Evolutionary conservation across 2,113 vertebrate species (phyloP).

Genomic region (Vanacampus margaritifer): DNA sequence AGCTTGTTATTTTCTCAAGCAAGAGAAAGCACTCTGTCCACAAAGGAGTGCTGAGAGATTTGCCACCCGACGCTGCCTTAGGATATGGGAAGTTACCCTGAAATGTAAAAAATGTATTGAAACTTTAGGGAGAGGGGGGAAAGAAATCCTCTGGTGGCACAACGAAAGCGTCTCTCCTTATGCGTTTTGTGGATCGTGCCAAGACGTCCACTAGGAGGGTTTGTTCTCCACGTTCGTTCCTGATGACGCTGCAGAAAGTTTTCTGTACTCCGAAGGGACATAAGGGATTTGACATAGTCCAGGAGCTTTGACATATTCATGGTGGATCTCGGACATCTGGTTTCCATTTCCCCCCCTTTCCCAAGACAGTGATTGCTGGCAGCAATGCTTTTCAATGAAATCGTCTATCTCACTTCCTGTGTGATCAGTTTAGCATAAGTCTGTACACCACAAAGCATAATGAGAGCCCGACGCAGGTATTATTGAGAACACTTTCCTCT

Average conservation of each 20-base stretch:
- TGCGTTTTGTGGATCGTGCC: constrained; percentile 45
- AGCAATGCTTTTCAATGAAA: constrained; percentile 64
- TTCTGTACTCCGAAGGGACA: constrained; percentile 55
- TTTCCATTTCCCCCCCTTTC: constrained; percentile 69
- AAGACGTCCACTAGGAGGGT: constrained; percentile 49
- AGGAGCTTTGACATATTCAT: constrained; percentile 71
- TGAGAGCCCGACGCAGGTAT: constrained; percentile 35
- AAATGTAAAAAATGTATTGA: constrained; percentile 68
- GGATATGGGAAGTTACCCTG: constrained; percentile 71
- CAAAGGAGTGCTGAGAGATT: constrained; percentile 72
- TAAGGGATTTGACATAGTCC: constrained; percentile 66
- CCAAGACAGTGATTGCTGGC: constrained; percentile 64
- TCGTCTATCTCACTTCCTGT: constrained; percentile 68
- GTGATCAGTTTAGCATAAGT: constrained; percentile 60
- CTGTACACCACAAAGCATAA: constrained; percentile 36
- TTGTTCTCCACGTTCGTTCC: constrained; percentile 47
- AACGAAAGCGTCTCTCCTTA: constrained; percentile 41
- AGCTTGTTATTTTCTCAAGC: constrained; percentile 75
- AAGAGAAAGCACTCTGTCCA: constrained; percentile 71
- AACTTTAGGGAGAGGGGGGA: constrained; percentile 51
- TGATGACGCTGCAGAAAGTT: constrained; percentile 67
- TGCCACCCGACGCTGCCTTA: constrained; percentile 67
- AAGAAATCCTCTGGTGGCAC: constrained; percentile 37
- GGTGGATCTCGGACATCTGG: constrained; percentile 70
- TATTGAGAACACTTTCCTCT: constrained; percentile 28